Base-by-base conservation (phyloP, 2,888 invertebrate species). In the Timema cristinae region DNA sequence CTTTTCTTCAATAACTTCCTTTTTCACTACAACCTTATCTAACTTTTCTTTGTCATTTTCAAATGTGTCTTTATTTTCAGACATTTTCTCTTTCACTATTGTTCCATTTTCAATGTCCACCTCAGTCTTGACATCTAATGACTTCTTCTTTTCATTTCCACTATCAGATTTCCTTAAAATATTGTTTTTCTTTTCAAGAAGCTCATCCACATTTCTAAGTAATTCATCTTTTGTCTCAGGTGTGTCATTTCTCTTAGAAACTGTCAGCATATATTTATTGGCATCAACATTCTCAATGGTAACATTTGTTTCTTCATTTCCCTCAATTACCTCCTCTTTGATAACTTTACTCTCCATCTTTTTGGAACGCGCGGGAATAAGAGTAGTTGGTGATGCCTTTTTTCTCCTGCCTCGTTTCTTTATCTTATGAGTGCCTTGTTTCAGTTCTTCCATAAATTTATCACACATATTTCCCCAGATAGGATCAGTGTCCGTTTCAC, bases 401-500 rank as follows among this genome's bases (percentile, higher is more conserved):
- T n/a, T n/a, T 56, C n/a, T 16, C 56, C 7, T 56, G n/a, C 56
- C 16, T 56, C n/a, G 56, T 16, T 56, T 15, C n/a, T 16, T 56
- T 56, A n/a, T 56, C 56, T 15, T 16, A 1, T 78, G 70, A 6
- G 63, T 48, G 32, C 63, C 63, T 11, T 63, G 63, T 47, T 82
- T 82, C 77, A 61, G 70, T 61, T 69, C 56, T 52, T 68, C 66
- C 54, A 61, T 61, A 16, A 67, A 32, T 50, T 73, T 69, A 51
- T 76, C 69, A 69, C 54, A 75, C 71, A 78, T 76, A 16, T 76
- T 76, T 50, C 78, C 77, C 69, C 63, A 63, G 48, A 75, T 76
- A 0, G 77, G 75, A n/a, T 74, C 77, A 71, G 76, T 77, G 63
- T 72, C 50, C 32, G 71, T 52, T 48, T 66, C 73, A 2, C 76